Evolutionary conservation across 2,888 invertebrate species (phyloP).

Genomic region (Rhopalosiphum nymphaeae): DNA sequence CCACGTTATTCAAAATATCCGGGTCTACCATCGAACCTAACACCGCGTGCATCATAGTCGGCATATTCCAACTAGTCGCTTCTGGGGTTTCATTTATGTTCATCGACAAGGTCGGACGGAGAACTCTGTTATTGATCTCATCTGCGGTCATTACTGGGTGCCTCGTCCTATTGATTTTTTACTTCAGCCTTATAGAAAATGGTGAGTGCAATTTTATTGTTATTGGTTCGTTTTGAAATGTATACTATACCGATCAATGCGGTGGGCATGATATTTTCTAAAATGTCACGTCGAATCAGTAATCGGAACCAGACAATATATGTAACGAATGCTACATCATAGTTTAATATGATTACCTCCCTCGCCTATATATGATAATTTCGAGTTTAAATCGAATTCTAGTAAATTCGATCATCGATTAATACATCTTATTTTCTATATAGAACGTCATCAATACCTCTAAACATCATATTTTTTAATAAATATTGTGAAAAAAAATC

Average conservation of each 20-base stretch:
- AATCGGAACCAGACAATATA: neutral
- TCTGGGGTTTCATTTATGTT: slow-evolving; percentile 68
- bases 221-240: neutral
- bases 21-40: slow-evolving; percentile 68
- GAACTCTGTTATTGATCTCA: slow-evolving; percentile 71
- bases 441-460: neutral
- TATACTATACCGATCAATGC: neutral
- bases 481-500: neutral
- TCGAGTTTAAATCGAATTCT: neutral
- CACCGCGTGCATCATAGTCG: slow-evolving; percentile 70
- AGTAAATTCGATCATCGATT: neutral
- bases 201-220: slow-evolving; percentile 13
- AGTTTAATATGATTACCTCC: neutral
- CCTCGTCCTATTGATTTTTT: slow-evolving; percentile 68
- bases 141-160: slow-evolving; percentile 69
- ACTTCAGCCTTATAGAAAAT: slow-evolving; percentile 68
- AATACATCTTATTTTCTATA: neutral
- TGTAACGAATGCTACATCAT: neutral
- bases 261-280: neutral
- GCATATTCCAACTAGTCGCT: slow-evolving; percentile 69
- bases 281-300: neutral
- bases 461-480: neutral
- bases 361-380: neutral
- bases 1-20: slow-evolving; percentile 68
- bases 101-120: slow-evolving; percentile 70